phyloP scores from a whole-genome alignment of 1,140 invertebrate genomes.

The Ceratina calcarata region DNA sequence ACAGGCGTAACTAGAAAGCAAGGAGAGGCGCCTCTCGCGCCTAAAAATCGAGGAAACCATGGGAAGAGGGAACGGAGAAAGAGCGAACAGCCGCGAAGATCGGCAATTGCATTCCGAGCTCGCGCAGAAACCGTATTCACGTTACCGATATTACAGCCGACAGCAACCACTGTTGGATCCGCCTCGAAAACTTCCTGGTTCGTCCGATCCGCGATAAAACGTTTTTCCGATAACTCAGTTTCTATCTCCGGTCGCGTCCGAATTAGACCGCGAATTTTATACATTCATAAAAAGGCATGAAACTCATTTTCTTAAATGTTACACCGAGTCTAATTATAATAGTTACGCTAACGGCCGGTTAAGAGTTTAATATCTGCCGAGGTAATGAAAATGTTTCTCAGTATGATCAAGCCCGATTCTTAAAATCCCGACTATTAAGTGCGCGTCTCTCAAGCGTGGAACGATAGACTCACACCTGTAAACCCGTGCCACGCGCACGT shows the following conservation, averaged over 20 bases:
- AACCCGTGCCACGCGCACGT: conserved; percentile 1
- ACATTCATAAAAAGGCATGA: too few relatives aligned
- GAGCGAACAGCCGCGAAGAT: background rate
- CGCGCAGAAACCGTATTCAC: conserved; percentile 36
- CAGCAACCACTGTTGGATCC: conserved; percentile 6
- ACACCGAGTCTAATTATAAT: too few relatives aligned
- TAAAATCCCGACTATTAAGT: too few relatives aligned
- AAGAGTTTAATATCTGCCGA: too few relatives aligned
- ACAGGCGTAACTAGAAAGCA: conserved; percentile 7
- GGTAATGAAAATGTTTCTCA: too few relatives aligned
- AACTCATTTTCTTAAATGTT: too few relatives aligned
- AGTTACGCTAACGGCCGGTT: too few relatives aligned
- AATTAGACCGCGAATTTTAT: too few relatives aligned
- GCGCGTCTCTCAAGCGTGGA: background rate
- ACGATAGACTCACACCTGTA: background rate
- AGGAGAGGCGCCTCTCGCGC: background rate
- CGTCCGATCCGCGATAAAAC: background rate
- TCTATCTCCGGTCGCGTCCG: too few relatives aligned
- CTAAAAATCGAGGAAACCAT: conserved; percentile 6
- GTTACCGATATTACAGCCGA: conserved; percentile 35
- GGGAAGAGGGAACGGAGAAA: background rate
- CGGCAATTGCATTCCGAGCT: conserved; percentile 40
- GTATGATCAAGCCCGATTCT: too few relatives aligned
- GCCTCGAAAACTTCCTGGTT: conserved; percentile 40
- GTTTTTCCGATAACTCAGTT: too few relatives aligned